Evolutionary conservation across 2,797 vertebrate species (phyloP).

Genomic region (Poecilia wingei): DNA sequence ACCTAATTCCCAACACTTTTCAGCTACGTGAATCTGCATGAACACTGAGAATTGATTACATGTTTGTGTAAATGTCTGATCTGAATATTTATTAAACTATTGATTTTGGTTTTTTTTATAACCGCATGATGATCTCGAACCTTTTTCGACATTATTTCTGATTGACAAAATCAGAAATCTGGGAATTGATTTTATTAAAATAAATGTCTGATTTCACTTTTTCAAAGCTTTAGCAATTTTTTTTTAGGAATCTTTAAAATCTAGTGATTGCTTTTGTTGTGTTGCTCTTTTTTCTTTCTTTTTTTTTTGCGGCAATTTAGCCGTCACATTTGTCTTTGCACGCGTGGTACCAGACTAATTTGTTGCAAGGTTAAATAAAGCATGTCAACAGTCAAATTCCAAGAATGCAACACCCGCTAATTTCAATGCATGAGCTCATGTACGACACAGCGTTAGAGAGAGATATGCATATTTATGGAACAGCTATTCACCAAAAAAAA

Average conservation of each 20-base stretch:
- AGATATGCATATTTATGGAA: constrained; percentile 58
- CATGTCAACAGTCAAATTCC: constrained; percentile 19
- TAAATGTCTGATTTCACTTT: not conserved
- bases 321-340: not conserved
- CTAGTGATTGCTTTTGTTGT: not conserved
- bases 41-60: not conserved
- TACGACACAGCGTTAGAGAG: constrained; percentile 37
- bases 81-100: not conserved
- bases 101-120: not conserved
- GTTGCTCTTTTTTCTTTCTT: not conserved
- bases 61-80: not conserved
- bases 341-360: constrained; percentile 12
- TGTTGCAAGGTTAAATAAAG: constrained; percentile 37
- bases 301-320: not conserved
- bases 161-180: not conserved
- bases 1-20: not conserved
- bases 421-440: constrained; percentile 36
- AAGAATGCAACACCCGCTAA: constrained; percentile 31
- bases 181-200: not conserved
- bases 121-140: not conserved
- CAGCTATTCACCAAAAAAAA: constrained; percentile 28
- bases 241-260: not conserved
- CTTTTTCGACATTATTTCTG: not conserved
- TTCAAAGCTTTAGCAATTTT: constrained; percentile 1
- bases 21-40: not conserved